Evolutionary conservation across 2,113 vertebrate genomes (phyloP), one percentile per base, ranked within the genome.

Genomic region (Plecturocebus donacophilus): DNA sequence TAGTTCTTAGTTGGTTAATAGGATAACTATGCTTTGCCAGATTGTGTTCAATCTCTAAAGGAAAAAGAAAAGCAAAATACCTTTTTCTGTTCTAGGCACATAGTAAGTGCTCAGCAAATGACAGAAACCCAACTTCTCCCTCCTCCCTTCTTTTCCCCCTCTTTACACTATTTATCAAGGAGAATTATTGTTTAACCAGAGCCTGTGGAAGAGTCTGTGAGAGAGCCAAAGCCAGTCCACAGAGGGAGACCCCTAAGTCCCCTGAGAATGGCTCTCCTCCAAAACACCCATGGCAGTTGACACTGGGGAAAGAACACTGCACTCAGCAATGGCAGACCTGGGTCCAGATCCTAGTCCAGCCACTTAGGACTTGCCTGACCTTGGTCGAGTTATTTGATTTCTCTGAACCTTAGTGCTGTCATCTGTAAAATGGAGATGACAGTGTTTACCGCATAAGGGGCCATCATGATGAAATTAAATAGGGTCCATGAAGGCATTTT

Each of bases 1-100:
- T 58, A 25, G 64, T 47, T 56, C 71, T 54, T 79, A 30, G 1
- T 38, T 88, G 25, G 82, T 58, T 76, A 54, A 45, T 13, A 40
- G 38, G 13, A 77, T n/a, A 71, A n/a, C 61, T 42, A 20, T 11
- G 79, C 9, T 75, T 95, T 17, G 85, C 21, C 25, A 54, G 47
- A 61, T 30, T 81, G 38, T 54, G 75, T 32, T 91, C 38, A 95
- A 40, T 91, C 73, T 87, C 92, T 79, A 92, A 87, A 56, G 76
- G 70, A 27, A 38, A 80, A 73, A 20, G 27, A 32, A 93, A 93
- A 64, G 4, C 40, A 81, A 85, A 52, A 71, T 42, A 66, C 1
- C 7, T 47, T 75, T 17, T 77, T 85, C 5, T 75, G 56, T 73
- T 52, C 21, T 66, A 66, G 61, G n/a, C 64, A 93, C 56, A 32